These are phyloP conservation scores for Drosophila sturtevanti DNA, from an alignment of 1,140 invertebrate genomes.

Conservation along the genomic window DNA sequence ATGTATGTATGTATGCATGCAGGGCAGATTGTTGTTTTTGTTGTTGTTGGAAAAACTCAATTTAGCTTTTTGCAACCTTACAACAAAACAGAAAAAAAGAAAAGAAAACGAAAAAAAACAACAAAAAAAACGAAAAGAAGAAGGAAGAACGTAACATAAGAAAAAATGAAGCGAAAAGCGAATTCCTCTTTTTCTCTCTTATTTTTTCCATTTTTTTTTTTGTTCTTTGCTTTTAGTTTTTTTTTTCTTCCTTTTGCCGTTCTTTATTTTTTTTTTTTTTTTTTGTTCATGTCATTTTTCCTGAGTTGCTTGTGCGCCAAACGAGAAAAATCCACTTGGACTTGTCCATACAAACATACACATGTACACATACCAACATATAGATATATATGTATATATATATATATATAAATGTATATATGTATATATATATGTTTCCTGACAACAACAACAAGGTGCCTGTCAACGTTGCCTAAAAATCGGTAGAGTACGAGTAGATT, in stretches of 20 bases:
- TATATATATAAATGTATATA: slow-evolving; percentile 7
- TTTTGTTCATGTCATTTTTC: slow-evolving; percentile 64
- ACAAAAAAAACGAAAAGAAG: slow-evolving; percentile 39
- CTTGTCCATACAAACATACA: slow-evolving; percentile 20
- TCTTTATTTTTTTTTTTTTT: slow-evolving; percentile 15
- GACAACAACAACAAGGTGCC: slow-evolving; percentile 53
- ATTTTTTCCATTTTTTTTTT: slow-evolving; percentile 4
- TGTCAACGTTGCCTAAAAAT: slow-evolving; percentile 60
- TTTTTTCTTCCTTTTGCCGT: slow-evolving; percentile 9
- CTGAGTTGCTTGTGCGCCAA: slow-evolving; percentile 52
- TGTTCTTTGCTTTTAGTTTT: slow-evolving; percentile 23
- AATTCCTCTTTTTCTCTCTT: slow-evolving; percentile 25
- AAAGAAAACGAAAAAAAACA: slow-evolving; percentile 11
- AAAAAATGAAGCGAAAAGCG: slow-evolving; percentile 53
- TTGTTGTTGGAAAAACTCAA: slow-evolving; percentile 78
- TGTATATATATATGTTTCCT: neutral
- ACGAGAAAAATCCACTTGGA: slow-evolving; percentile 65
- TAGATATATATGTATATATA: neutral
- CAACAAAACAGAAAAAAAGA: slow-evolving; percentile 36
- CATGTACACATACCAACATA: neutral
- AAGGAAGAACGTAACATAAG: slow-evolving; percentile 26
- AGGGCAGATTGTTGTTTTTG: slow-evolving; percentile 66
- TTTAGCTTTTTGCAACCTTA: slow-evolving; percentile 79
- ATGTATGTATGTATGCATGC: slow-evolving; percentile 14
- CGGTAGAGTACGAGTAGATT: neutral